Base-by-base conservation (phyloP, 2,797 vertebrate species). In the Ctenosaura bakeri region DNA sequence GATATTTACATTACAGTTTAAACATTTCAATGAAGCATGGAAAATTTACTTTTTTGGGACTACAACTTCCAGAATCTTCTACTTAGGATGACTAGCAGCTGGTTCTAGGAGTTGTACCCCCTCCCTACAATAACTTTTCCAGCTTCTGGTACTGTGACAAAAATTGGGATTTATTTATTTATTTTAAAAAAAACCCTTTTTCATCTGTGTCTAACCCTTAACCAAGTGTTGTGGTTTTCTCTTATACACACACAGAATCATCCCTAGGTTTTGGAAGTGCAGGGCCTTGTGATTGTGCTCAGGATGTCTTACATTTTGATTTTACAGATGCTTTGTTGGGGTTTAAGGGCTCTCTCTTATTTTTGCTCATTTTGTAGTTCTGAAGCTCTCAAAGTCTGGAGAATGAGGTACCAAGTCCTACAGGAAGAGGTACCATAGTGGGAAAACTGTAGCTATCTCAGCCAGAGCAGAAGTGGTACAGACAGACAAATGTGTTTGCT, bases 111-210 rank as follows among this genome's bases (percentile, higher is more conserved):
- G 12, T 32, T 69, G 29, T 69, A 69, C 10, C 66, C 29, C 3
- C 32, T 32, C 66, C 66, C 66, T 24, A 29, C 2, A 4, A 2
- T 32, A 32, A 32, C 64, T 29, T 69, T 32, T 69, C 29, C 66
- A 69, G 66, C 26, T 7, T 29, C 2, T 10, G 29, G 10, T 69
- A 69, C 66, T 69, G 32, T 69, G 66, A 69, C 29, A 26, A 29
- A 86, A 91, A 90, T 32, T 10, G 14, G 81, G 91, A 66, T 84
- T 92, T 52, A 87, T 93, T 14, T n/a, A 71, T 50, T 85, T 22
- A 3, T 2, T 0, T 6, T 76, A 83, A 87, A 66, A 32, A 26
- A 22, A 64, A 64, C 20, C 20, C 20, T 32, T 32, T 38, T 52
- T 56, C 13, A 90, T 71, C 52, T 77, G 62, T 29, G 1, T 35